Percentiles rank a stretch among this genome's conserved stretches.
Evolutionary conservation across 2,888 invertebrate genomes (phyloP).

Genomic region (Trachelus stipa): DNA sequence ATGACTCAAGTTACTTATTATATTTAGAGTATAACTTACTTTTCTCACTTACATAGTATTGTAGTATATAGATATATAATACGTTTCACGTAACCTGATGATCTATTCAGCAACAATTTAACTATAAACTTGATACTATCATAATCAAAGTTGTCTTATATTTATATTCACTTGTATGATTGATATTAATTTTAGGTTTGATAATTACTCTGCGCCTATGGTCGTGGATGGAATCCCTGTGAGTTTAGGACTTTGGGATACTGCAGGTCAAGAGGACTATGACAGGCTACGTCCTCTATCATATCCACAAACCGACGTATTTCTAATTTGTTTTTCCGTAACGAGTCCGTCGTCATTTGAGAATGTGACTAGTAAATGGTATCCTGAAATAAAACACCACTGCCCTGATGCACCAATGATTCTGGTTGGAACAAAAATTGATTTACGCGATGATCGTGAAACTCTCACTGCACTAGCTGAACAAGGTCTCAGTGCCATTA

Average conservation of each 20-base stretch:
- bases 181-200: conserved; percentile 76
- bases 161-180: background rate
- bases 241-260: conserved; percentile 97
- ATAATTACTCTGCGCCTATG: conserved; percentile 99
- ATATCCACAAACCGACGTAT: conserved; percentile 99
- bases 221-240: conserved; percentile 98
- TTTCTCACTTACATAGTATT: background rate
- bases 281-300: conserved; percentile 95
- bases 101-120: background rate
- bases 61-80: background rate
- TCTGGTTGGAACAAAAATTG: conserved; percentile 98
- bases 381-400: conserved; percentile 99
- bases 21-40: background rate
- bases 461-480: conserved; percentile 91
- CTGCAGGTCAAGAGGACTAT: conserved; percentile 98
- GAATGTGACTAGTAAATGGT: conserved; percentile 99
- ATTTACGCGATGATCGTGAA: conserved; percentile 97
- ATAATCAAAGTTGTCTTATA: background rate
- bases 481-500: conserved; percentile 95
- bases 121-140: background rate
- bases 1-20: background rate
- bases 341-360: conserved; percentile 99
- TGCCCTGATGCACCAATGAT: conserved; percentile 99
- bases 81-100: background rate
- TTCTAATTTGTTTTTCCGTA: conserved; percentile 99